Evolutionary conservation across 1,140 invertebrate species (phyloP).

Genomic region (Drosophila busckii): DNA sequence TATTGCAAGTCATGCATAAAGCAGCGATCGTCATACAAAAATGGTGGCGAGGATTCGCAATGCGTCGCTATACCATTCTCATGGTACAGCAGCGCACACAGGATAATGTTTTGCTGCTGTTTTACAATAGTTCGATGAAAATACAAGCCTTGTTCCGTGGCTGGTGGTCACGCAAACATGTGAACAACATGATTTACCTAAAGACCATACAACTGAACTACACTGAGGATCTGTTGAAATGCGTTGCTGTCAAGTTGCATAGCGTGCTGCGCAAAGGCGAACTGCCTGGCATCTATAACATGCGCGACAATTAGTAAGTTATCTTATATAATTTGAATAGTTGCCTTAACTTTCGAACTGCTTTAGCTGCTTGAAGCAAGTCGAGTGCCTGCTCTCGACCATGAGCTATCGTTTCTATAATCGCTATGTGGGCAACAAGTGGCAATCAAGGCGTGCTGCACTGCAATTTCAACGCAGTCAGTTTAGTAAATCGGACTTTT

Average conservation of each 20-base stretch:
- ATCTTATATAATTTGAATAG: neutral
- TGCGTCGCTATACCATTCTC: neutral
- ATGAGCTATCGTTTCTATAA: slow-evolving; percentile 6
- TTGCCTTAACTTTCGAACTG: too few species aligned
- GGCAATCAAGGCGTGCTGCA: neutral
- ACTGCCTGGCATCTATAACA: slow-evolving; percentile 22
- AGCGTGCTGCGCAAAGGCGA: slow-evolving; percentile 13
- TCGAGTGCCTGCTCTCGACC: neutral
- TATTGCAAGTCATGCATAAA: accelerated
- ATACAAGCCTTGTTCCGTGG: slow-evolving; percentile 50
- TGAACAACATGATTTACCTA: slow-evolving; percentile 24
- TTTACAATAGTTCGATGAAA: neutral
- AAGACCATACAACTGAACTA: slow-evolving; percentile 7
- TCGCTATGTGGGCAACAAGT: neutral
- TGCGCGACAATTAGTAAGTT: neutral
- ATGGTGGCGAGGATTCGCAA: slow-evolving; percentile 29
- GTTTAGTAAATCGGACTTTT: neutral
- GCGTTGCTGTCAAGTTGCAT: slow-evolving; percentile 28
- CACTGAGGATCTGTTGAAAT: slow-evolving; percentile 25
- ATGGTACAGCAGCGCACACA: slow-evolving; percentile 11
- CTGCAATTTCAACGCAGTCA: neutral
- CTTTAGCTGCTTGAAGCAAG: neutral
- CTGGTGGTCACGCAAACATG: slow-evolving; percentile 37
- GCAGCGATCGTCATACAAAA: slow-evolving; percentile 30
- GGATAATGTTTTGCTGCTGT: neutral